These are phyloP conservation scores for Drosophila aff. DNA, from an alignment of 1,140 invertebrate genomes.

Conservation along the genomic window DNA sequence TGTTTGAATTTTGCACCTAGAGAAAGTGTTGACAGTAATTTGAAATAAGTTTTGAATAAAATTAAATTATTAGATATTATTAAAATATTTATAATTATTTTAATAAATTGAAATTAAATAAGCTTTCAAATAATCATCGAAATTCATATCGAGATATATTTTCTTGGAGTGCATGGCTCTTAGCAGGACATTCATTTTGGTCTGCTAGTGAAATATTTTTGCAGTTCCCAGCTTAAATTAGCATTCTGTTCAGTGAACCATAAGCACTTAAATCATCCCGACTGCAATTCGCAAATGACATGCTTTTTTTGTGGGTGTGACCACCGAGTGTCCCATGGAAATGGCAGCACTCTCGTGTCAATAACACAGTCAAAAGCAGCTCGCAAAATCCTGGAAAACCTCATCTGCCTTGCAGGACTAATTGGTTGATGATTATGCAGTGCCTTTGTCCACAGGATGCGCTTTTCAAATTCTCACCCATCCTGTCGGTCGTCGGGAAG, in stretches of 20 bases:
- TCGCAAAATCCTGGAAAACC: constrained; percentile 31
- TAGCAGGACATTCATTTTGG: constrained; percentile 1
- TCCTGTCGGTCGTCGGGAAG: constrained; percentile 23
- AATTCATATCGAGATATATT: not conserved
- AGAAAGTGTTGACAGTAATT: not conserved
- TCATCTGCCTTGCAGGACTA: constrained; percentile 36
- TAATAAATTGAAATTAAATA: not conserved
- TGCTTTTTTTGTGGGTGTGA: constrained; percentile 12
- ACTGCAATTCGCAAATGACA: constrained; percentile 24
- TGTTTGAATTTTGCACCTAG: not conserved
- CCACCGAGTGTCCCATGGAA: constrained; percentile 15
- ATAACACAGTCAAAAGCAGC: constrained; percentile 25
- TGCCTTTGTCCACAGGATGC: constrained; percentile 35
- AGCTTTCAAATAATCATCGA: not conserved
- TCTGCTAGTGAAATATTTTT: constrained; percentile 7
- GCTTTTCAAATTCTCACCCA: constrained; percentile 66
- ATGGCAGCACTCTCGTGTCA: constrained; percentile 22
- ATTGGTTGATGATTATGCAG: constrained; percentile 48
- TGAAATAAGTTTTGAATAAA: not conserved
- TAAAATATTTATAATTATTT: not conserved
- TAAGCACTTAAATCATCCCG: constrained; percentile 30
- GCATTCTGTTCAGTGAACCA: constrained; percentile 22
- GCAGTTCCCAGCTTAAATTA: constrained; percentile 16
- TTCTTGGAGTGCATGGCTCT: not conserved
- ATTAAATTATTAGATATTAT: not conserved